Evolutionary conservation across 2,797 vertebrate genomes (phyloP), one percentile per base, ranked within the genome.

Genomic region (Diceros bicornis): DNA sequence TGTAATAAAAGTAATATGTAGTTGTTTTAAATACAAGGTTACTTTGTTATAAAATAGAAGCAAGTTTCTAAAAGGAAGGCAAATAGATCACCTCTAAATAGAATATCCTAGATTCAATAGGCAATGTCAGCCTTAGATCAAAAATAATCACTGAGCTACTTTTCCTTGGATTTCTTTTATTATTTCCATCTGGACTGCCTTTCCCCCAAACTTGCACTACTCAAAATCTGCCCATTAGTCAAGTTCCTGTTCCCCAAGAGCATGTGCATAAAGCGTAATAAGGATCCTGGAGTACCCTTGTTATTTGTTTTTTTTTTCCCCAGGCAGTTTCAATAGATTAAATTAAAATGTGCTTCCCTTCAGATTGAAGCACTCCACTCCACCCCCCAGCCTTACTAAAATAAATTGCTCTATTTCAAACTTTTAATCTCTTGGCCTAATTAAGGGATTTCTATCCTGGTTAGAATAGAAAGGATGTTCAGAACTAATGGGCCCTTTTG

Each of bases 371-470:
- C 44, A 77, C 13, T 71, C 25, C 8, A 4, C 47, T 25, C 37
- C 34, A 47, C 6, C 29, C 62, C 9, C 21, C 47, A 66, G 21
- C 8, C 62, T 92, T 86, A 62, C 23, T 95, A 83, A 91, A 93
- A 66, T 86, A 94, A 97, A 93, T 29, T 74, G 8, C 4, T 88
- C n/a, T 25, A 8, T 47, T 72, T 94, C 47, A 82, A 92, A 94
- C 20, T 74, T 95, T 84, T 89, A 94, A 81, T 95, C 27, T 18
- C 84, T 92, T 94, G n/a, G 47, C n/a, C 50, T 87, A 89, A 93
- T 81, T 79, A 87, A 86, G 14, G 29, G 17, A 75, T 92, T 91
- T 91, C 62, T 74, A 37, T 29, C 27, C 57, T 83, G 50, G 27
- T 91, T 95, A 89, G 47, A 91, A 66, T 59, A 71, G 57, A 86